These are phyloP conservation scores for Oceanites oceanicus DNA, from an alignment of 2,113 vertebrate species.

Conservation along the genomic window DNA sequence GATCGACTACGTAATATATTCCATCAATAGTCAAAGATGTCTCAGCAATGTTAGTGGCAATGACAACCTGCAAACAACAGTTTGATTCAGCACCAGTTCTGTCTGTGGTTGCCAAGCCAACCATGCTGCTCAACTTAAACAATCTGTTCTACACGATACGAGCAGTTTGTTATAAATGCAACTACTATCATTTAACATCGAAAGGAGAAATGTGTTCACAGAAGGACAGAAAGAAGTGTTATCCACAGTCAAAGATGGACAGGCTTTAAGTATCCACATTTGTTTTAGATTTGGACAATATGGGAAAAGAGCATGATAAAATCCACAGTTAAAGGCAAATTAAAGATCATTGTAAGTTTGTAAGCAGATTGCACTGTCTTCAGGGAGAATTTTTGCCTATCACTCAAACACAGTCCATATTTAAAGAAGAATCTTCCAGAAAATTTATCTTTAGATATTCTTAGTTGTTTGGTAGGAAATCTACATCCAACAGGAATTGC, in stretches of 20 bases:
- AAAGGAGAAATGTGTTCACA: not conserved
- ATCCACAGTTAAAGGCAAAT: not conserved
- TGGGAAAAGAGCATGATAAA: not conserved
- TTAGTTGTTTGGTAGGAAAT: not conserved
- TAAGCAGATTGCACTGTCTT: not conserved
- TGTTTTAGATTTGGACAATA: not conserved
- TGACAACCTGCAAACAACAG: slow-evolving; percentile 84
- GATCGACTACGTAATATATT: slow-evolving; percentile 97
- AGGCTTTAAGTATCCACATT: not conserved
- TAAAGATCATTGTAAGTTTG: not conserved
- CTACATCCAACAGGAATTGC: not conserved
- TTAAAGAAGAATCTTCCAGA: not conserved
- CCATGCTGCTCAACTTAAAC: not conserved
- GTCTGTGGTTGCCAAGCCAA: not conserved
- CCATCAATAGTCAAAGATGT: slow-evolving; percentile 97
- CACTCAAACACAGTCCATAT: not conserved
- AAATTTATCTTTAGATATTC: not conserved
- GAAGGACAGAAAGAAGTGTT: not conserved
- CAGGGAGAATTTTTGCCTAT: not conserved
- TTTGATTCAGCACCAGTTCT: not conserved
- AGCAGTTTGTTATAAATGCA: not conserved
- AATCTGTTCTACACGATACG: rapidly evolving
- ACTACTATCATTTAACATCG: not conserved
- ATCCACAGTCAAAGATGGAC: not conserved
- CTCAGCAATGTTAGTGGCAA: slow-evolving; percentile 97